Percentiles rank a stretch among this genome's conserved stretches.
Conservation (phyloP, 1,140 invertebrate species). For the Apis florea region DNA sequence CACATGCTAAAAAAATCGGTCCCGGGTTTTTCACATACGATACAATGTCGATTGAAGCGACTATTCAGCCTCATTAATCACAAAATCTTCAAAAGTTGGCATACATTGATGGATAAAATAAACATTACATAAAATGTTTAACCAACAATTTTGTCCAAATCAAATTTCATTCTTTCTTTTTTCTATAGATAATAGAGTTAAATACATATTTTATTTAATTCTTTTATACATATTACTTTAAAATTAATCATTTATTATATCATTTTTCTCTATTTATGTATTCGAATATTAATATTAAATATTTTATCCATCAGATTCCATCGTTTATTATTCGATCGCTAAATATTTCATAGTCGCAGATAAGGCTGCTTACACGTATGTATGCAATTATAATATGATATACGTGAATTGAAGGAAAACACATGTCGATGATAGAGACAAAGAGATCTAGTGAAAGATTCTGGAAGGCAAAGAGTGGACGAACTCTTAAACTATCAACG, state of each 20-base stretch:
- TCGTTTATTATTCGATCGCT: constrained; percentile 27
- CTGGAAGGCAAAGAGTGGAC: constrained; percentile 73
- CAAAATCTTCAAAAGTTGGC: not conserved
- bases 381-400: constrained; percentile 51
- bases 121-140: no score
- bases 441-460: constrained; percentile 65
- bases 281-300: no score
- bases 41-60: constrained; percentile 27
- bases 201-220: no score
- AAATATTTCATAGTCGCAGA: constrained; percentile 28
- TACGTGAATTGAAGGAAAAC: constrained; percentile 47
- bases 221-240: no score
- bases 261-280: no score
- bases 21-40: constrained; percentile 45
- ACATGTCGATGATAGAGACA: constrained; percentile 57
- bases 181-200: no score
- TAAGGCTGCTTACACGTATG: constrained; percentile 32
- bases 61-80: not conserved
- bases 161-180: no score
- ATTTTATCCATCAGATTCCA: not conserved
- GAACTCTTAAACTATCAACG: constrained; percentile 65
- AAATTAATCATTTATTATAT: no score
- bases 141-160: no score
- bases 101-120: no score
- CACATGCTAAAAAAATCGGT: constrained; percentile 56